Evolutionary conservation across 2,797 vertebrate genomes (phyloP).

Genomic region (Chaetophractus vellerosus): DNA sequence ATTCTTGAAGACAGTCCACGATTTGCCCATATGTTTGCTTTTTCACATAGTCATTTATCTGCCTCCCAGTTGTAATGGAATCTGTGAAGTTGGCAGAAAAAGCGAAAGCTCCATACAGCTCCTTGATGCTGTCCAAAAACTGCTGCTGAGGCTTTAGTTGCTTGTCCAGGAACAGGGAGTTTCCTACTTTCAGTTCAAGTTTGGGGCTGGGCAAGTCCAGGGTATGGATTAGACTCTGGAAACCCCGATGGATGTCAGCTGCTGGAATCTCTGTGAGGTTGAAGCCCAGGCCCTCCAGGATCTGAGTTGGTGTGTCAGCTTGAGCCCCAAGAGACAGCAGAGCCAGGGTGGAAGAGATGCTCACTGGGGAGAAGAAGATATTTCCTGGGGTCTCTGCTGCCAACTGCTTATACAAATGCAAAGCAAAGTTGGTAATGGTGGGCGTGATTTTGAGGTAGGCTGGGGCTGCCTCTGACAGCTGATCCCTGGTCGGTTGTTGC

Average conservation of each 20-base stretch:
- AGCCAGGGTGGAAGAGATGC: conserved; percentile 91
- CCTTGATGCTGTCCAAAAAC: conserved; percentile 88
- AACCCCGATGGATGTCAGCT: conserved; percentile 89
- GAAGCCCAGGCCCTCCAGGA: conserved; percentile 92
- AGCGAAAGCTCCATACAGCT: conserved; percentile 87
- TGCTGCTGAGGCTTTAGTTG: conserved; percentile 86
- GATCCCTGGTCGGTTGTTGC: not conserved
- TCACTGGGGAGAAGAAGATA: conserved; percentile 93
- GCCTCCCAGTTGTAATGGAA: conserved; percentile 84
- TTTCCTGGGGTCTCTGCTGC: conserved; percentile 88
- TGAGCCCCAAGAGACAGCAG: conserved; percentile 91
- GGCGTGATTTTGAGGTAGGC: conserved; percentile 72
- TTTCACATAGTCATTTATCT: conserved; percentile 91
- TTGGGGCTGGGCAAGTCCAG: conserved; percentile 83
- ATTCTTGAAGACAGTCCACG: conserved; percentile 88
- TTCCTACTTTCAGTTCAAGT: conserved; percentile 90
- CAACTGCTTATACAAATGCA: conserved; percentile 91
- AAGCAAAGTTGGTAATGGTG: conserved; percentile 90
- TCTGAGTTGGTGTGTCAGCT: conserved; percentile 87
- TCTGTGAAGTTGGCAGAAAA: conserved; percentile 91
- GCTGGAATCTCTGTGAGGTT: conserved; percentile 82
- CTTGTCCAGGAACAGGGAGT: conserved; percentile 90
- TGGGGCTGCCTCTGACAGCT: not conserved
- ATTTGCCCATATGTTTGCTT: conserved; percentile 92
- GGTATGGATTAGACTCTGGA: conserved; percentile 87